phyloP scores from a whole-genome alignment of 2,113 vertebrate species.

The Lepisosteus oculatus region DNA sequence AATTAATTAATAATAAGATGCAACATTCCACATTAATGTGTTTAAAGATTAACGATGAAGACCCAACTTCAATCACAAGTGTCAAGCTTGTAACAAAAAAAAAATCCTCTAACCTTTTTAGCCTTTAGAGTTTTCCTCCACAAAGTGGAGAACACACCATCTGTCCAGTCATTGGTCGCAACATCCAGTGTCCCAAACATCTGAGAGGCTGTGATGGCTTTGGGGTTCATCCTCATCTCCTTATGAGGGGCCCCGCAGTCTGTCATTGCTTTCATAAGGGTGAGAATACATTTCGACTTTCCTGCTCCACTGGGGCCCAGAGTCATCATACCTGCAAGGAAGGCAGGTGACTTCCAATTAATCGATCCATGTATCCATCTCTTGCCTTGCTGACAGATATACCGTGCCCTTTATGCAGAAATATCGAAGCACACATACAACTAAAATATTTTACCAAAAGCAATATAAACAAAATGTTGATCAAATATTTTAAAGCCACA shows the following conservation, averaged over 20 bases:
- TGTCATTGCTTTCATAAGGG: conserved; percentile 77
- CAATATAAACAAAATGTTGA: no score
- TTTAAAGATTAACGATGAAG: no score
- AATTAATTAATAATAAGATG: no score
- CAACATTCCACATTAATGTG: no score
- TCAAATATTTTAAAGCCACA: no score
- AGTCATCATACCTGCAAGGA: conserved; percentile 72
- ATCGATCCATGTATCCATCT: no score
- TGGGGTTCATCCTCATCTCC: conserved; percentile 87
- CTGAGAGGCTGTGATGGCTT: conserved; percentile 80
- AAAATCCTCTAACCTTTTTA: conserved; percentile 66
- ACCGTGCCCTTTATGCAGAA: neutral
- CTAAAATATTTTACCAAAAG: no score
- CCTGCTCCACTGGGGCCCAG: conserved; percentile 78
- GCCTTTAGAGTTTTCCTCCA: conserved; percentile 82
- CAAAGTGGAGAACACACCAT: conserved; percentile 79
- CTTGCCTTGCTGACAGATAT: conserved; percentile 8
- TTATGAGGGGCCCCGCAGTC: conserved; percentile 73
- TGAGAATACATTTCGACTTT: conserved; percentile 75
- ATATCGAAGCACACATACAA: no score
- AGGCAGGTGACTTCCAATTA: conserved; percentile 15
- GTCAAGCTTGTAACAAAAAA: no score
- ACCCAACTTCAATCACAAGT: no score
- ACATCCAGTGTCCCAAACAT: conserved; percentile 82
- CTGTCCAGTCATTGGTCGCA: conserved; percentile 85